Base-by-base conservation (phyloP, 2,113 vertebrate genomes). In the Scalopus aquaticus region DNA sequence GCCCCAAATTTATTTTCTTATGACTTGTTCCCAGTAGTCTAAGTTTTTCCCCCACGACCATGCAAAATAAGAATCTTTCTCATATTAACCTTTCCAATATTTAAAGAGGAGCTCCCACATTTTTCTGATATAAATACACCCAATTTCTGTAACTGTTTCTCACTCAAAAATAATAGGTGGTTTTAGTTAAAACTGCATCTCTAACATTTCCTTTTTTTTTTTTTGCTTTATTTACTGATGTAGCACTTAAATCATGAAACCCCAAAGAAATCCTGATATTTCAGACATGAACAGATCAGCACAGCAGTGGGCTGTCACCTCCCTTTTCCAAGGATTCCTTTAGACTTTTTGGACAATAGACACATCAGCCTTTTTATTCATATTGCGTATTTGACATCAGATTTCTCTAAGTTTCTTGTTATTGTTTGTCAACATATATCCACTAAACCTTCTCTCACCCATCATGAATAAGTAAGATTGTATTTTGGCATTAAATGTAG, bases 401-500 rank as follows among this genome's bases (percentile, higher is more conserved):
- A 32, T 65, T 54, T 60, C 24, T 46, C 51, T 56, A 39, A 58
- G n/a, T 44, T 69, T 78, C 15, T 67, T 70, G 8, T 32, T 77
- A 67, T 74, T 49, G 2, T 74, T 91, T 88, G 58, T 77, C 93
- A 16, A 9, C 2, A 28, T 28, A 51, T 56, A 35, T 20, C 62
- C 49, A 65, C 65, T 69, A 93, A 89, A 58, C 6, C 37, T 86
- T 65, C 88, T 60, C 60, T 69, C 42, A 74, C 26, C 17, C 67
- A 90, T 65, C n/a, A 58, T 67, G 46, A 67, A 46, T 70, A 72
- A 80, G 30, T n/a, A 20, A 91, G n/a, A 70, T 46, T 70, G 12
- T 49, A 30, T 79, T 91, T 93, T 86, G 81, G 56, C 46, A 28
- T 54, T 78, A 54, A 88, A 70, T 67, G 65, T 93, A 62, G n/a